Base-by-base conservation (phyloP, 2,113 vertebrate species). In the Xenopus laevis region DNA sequence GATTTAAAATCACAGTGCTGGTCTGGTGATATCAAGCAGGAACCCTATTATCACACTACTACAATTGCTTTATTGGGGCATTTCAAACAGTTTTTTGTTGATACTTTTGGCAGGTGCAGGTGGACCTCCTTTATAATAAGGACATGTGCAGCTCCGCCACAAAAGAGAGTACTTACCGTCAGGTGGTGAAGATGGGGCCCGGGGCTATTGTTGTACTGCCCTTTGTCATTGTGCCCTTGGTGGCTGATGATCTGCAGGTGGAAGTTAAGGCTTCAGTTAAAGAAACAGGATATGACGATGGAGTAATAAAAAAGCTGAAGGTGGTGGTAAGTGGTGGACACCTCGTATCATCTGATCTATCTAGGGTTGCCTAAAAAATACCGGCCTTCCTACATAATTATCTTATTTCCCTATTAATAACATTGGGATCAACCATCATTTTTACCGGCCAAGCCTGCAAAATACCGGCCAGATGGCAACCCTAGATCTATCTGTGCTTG, bases 111-210 rank as follows among this genome's bases (percentile, higher is more conserved):
- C 61, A 98, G 96, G 95, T 94, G 1, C 81, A 84, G 0, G 88
- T 97, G 80, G 91, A 95, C 13, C 79, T 96, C 40, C 60, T 86
- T 1, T 21, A 94, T 79, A 87, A 87, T 11, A 78, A 84, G 0
- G 61, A 89, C 6, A 68, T 98, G 74, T 97, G 96, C 87, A 94
- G 95, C 5, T 21, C 87, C 11, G 94, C 96, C 65, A 94, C 89
- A 0, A 72, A 80, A 72, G 84, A 81, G 75, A 4, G 0, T 7
- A 84, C 83, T 30, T 82, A 83, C 84, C 80, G 79, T 0, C 85
- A 88, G 81, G 71, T 78, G 0, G 27, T 96, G 0, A 1, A 0
- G 0, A n/a, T 97, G 5, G 80, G 71, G 0, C 0, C 58, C 0
- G 44, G 77, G 27, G 88, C 89, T 0, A 92, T 92, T 0, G 20